A percentile compares a stretch with the other conserved stretches of the same genome.
These are phyloP conservation scores for Psephotus haematonotus DNA, from an alignment of 2,113 vertebrate genomes.

Conservation along the genomic window DNA sequence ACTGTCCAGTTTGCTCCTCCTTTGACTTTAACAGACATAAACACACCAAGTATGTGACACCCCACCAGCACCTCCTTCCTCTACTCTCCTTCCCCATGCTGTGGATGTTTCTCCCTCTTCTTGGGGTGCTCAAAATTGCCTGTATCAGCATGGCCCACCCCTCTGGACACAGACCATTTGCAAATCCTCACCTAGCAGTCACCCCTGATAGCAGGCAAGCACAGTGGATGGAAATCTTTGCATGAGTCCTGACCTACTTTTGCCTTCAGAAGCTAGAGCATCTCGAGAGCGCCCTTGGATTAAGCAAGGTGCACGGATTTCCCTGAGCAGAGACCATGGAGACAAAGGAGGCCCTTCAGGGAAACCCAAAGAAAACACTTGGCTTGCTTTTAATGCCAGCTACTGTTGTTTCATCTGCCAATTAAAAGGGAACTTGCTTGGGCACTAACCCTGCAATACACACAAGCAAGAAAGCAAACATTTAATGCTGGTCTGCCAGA, in stretches of 20 bases:
- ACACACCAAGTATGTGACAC: not conserved
- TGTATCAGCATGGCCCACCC: not conserved
- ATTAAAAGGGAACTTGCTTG: slow-evolving; percentile 20
- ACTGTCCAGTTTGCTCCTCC: not conserved
- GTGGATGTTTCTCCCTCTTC: not conserved
- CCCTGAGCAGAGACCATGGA: not conserved
- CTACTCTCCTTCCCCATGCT: not conserved
- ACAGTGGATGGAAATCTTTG: not conserved
- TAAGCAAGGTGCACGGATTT: not conserved
- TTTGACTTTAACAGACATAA: not conserved
- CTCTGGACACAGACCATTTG: not conserved
- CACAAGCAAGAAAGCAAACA: not conserved
- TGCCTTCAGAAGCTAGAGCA: not conserved
- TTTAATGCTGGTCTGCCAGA: not conserved
- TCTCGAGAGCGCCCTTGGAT: not conserved
- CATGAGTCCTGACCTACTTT: not conserved
- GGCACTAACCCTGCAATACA: not conserved
- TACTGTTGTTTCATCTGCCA: slow-evolving; percentile 45
- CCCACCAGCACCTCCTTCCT: not conserved
- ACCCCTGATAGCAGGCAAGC: not conserved
- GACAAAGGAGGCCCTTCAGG: slow-evolving; percentile 25
- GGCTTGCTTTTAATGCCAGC: not conserved
- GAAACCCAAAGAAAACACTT: not conserved
- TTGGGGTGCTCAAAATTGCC: not conserved
- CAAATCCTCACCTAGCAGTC: not conserved